Evolutionary conservation across 2,888 invertebrate genomes (phyloP), one percentile per base, ranked within the genome.

Genomic region (Malthinus flaveolus): DNA sequence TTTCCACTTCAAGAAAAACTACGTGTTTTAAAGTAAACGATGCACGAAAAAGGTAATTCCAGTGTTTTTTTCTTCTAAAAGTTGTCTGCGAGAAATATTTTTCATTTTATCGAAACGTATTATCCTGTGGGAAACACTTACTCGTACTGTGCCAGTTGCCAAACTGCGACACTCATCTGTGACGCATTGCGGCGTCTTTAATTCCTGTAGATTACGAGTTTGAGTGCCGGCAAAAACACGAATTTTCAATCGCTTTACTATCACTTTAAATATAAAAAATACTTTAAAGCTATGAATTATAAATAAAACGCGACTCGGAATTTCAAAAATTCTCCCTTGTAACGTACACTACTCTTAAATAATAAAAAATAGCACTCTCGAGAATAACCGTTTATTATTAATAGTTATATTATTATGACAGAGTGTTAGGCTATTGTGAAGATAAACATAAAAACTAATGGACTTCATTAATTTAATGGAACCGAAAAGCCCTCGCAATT

Each of bases 1-100:
- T 59, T 64, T 66, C 67, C 63, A 64, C 61, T 64, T 63, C 58
- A 67, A 64, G 68, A 70, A 70, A 68, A 70, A 70, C 64, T 62
- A 63, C 66, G 66, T 67, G 67, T 67, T 63, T 65, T 64, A 66
- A 57, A 59, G 57, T 59, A 68, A 66, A 65, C 66, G 66, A 66
- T 64, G 64, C 68, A 63, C 61, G 65, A 68, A 66, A 68, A 65
- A 63, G 61, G 61, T 52, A 55, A 60, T 59, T 49, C 36, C 45
- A 52, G 53, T 59, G 50, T 59, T 59, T 59, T 23, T 23, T 23
- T 54, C 56, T 50, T 55, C 32, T 48, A 23, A 48, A 60, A 60
- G 35, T 52, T 35, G 32, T 51, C 36, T 11, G 42, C 49, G 49
- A 56, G 48, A 60, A 56, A 50, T 59, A 49, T 59, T 45, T 56